Evolutionary conservation across 2,797 vertebrate genomes (phyloP).

Genomic region (Betta splendens): DNA sequence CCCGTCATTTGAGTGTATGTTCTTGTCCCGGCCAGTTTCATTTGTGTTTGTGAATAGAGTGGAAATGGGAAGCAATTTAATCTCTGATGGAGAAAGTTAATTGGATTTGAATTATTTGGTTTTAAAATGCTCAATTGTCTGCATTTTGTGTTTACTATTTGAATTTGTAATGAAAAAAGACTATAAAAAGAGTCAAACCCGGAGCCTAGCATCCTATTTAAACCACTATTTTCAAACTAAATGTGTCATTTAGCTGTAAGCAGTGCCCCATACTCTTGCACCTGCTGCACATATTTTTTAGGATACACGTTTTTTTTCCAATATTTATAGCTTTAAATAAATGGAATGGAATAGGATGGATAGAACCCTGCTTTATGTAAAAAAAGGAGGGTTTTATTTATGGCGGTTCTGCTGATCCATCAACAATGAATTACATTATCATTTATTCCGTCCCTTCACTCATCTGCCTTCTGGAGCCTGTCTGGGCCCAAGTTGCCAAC

Average conservation of each 20-base stretch:
- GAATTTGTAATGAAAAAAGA: slow-evolving; percentile 75
- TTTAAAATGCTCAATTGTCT: slow-evolving; percentile 79
- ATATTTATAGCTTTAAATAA: neutral
- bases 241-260: slow-evolving; percentile 34
- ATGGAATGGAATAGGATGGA: neutral
- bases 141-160: slow-evolving; percentile 72
- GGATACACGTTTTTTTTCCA: neutral
- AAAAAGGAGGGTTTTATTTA: slow-evolving; percentile 16
- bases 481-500: neutral
- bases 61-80: slow-evolving; percentile 83
- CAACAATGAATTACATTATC: slow-evolving; percentile 8
- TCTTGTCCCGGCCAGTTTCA: slow-evolving; percentile 68
- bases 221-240: slow-evolving; percentile 50
- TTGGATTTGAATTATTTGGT: slow-evolving; percentile 83
- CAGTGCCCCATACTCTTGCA: slow-evolving; percentile 19
- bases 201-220: slow-evolving; percentile 23
- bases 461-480: slow-evolving; percentile 4
- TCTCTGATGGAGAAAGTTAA: slow-evolving; percentile 76
- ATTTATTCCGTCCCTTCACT: slow-evolving; percentile 2
- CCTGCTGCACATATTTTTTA: slow-evolving; percentile 28
- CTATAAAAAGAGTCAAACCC: slow-evolving; percentile 62
- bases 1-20: slow-evolving; percentile 72
- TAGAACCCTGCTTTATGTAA: neutral
- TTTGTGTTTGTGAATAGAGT: slow-evolving; percentile 76
- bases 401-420: neutral